A percentile compares a stretch with the other conserved stretches of the same genome.
Conservation (phyloP, 2,888 invertebrate species). For the Scotopteryx bipunctaria region DNA sequence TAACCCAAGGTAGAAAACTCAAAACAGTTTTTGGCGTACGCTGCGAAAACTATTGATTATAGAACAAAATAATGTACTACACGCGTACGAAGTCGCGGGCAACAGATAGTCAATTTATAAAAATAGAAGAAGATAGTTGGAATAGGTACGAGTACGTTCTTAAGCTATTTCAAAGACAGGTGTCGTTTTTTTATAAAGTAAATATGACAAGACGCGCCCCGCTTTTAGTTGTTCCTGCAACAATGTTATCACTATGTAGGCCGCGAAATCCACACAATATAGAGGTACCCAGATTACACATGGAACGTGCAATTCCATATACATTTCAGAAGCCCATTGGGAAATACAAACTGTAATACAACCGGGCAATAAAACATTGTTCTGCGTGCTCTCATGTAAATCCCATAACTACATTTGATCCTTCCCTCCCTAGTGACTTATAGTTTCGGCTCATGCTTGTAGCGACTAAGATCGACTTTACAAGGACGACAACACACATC, state of each 20-base stretch:
- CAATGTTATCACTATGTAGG: conserved; percentile 19
- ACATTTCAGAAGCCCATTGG: conserved; percentile 62
- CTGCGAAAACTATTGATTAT: too few species aligned
- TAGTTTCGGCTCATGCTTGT: conserved; percentile 45
- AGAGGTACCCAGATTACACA: conserved; percentile 42
- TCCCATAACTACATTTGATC: conserved; percentile 68
- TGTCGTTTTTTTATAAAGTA: too few species aligned
- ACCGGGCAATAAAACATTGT: conserved; percentile 68
- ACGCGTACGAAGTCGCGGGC: too few species aligned
- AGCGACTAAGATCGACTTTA: conserved; percentile 20
- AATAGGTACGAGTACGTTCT: not conserved
- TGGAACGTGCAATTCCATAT: conserved; percentile 57
- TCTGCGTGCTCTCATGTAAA: conserved; percentile 70
- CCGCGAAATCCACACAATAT: conserved; percentile 27
- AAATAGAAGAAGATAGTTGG: too few species aligned
- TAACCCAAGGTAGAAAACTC: too few species aligned
- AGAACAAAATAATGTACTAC: too few species aligned
- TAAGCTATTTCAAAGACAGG: too few species aligned
- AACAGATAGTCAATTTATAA: too few species aligned
- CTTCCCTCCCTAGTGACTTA: conserved; percentile 55
- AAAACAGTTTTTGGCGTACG: too few species aligned
- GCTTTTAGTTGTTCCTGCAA: conserved; percentile 13
- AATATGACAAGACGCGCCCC: too few species aligned
- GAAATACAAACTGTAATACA: conserved; percentile 73
- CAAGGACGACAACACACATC: conserved; percentile 22